Conservation (phyloP, 1,140 invertebrate species). For the Laupala kohalensis region DNA sequence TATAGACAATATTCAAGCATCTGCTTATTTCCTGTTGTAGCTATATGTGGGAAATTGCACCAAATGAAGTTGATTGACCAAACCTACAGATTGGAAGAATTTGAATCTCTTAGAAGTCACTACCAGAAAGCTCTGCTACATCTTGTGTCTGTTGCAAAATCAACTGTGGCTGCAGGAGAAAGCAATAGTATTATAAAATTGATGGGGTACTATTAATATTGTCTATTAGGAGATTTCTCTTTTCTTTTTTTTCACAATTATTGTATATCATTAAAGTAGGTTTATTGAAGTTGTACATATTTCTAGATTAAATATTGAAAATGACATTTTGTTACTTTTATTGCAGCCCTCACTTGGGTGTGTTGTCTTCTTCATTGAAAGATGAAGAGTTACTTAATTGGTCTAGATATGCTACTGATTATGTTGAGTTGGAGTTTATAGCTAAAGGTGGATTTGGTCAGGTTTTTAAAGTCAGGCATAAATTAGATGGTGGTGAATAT, state of each 20-base stretch:
- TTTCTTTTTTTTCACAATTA: too few relatives aligned
- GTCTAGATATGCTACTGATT: slow-evolving; percentile 59
- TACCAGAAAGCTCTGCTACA: slow-evolving; percentile 47
- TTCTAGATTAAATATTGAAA: too few relatives aligned
- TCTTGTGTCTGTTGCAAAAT: slow-evolving; percentile 37
- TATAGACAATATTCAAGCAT: neutral
- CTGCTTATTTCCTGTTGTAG: slow-evolving; percentile 23
- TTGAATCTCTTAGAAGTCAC: slow-evolving; percentile 45
- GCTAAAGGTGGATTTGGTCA: slow-evolving; percentile 62
- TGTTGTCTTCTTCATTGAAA: neutral
- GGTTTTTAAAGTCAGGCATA: slow-evolving; percentile 48
- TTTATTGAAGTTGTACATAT: too few relatives aligned
- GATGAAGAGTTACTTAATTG: slow-evolving; percentile 26
- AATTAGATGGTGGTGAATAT: slow-evolving; percentile 60
- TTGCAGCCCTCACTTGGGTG: neutral
- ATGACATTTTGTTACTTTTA: too few relatives aligned
- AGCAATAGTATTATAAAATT: neutral
- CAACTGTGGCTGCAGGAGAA: slow-evolving; percentile 9
- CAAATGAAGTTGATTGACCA: slow-evolving; percentile 51
- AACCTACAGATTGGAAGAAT: slow-evolving; percentile 47
- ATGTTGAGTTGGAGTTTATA: slow-evolving; percentile 56
- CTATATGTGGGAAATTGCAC: slow-evolving; percentile 46
- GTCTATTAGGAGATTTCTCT: neutral
- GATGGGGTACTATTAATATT: neutral
- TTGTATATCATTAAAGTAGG: too few relatives aligned